Conservation (phyloP, 2,888 invertebrate genomes). For the Limnephilus lunatus region DNA sequence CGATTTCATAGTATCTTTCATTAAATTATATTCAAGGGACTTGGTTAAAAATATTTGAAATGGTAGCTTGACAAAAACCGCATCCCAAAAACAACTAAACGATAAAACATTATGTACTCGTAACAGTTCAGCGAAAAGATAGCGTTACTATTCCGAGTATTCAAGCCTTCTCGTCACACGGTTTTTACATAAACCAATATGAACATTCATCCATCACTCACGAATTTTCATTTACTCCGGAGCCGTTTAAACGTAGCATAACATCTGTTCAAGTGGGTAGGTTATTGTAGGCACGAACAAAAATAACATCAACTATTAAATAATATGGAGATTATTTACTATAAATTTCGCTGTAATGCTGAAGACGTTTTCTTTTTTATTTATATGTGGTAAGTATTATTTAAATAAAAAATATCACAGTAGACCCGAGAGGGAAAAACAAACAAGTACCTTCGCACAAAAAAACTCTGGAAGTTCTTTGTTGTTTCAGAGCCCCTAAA, state of each 20-base stretch:
- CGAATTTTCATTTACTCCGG: constrained; percentile 54
- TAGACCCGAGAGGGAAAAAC: too few species aligned
- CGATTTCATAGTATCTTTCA: not conserved
- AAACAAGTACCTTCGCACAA: too few species aligned
- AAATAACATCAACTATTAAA: not conserved
- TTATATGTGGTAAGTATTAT: too few species aligned
- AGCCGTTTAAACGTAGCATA: constrained; percentile 39
- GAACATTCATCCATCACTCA: constrained; percentile 58
- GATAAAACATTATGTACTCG: not conserved
- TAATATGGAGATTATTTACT: not conserved
- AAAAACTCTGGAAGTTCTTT: too few species aligned
- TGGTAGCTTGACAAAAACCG: too few species aligned
- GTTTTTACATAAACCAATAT: constrained; percentile 51
- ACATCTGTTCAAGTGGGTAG: constrained; percentile 23
- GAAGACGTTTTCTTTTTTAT: not conserved
- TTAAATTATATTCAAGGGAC: not conserved
- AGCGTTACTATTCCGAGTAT: not conserved
- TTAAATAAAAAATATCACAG: too few species aligned
- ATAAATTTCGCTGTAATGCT: not conserved
- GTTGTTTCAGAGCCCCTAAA: too few species aligned
- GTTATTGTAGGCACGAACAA: not conserved
- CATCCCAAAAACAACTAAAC: not conserved
- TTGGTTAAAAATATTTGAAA: not conserved
- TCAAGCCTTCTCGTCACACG: constrained; percentile 12
- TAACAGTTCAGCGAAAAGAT: not conserved